Base-by-base conservation (phyloP, 2,888 invertebrate genomes). In the Mactromeris polynyma region DNA sequence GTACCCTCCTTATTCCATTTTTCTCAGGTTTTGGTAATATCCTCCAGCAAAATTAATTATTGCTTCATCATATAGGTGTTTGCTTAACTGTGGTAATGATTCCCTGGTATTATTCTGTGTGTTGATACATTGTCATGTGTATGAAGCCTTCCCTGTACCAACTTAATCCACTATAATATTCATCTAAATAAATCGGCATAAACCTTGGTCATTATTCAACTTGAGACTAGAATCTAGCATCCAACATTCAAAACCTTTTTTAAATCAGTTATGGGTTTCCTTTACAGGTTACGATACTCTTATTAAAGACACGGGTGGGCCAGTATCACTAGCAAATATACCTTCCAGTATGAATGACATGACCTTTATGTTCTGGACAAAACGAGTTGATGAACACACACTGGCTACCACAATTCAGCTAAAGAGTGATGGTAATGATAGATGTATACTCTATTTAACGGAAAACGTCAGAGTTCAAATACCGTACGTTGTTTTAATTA, bases 321-420 rank as follows among this genome's bases (percentile, higher is more conserved):
- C 46, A 26, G 54, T 85, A 26, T 51, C 58, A n/a, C 54, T 58
- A 17, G 40, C 78, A 7, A 79, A 31, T 2, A 21, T 85, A 21
- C 14, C 54, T 9, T 21, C 40, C 36, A 46, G 1, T 46, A 64
- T 85, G n/a, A n/a, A n/a, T n/a, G n/a, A n/a, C n/a, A n/a, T n/a
- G 58, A 42, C 64, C 9, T 2, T 85, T 31, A 69, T 80, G 80
- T 80, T 85, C 40, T 80, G 85, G 85, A 46, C 46, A 21, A 85
- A 79, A 79, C 64, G 58, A 19, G 36, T 69, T 21, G 80, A 81
- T 36, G 81, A 58, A 36, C 81, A 81, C 19, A 0, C 33, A 2
- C 19, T 7, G 36, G 9, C 36, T 4, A 31, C 58, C 1, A 58
- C 36, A n/a, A 1, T 81, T 4, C 54, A 58, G 11, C 14, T 81